These are phyloP conservation scores for Cheilosia urbana DNA, from an alignment of 2,888 invertebrate genomes.

Conservation along the genomic window DNA sequence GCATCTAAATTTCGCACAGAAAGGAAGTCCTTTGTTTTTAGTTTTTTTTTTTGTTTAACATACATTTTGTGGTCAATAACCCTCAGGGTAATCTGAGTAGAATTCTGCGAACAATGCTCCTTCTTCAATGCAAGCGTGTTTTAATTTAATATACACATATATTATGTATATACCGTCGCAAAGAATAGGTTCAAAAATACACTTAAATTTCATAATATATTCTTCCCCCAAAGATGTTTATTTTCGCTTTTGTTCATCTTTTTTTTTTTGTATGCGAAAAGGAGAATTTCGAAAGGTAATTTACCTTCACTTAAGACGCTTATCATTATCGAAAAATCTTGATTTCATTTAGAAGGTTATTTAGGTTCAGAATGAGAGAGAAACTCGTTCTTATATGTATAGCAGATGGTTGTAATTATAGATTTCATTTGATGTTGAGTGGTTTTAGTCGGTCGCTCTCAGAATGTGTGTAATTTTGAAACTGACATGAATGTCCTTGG, in stretches of 20 bases:
- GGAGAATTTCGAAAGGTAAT: constrained; percentile 48
- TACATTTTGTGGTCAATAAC: constrained; percentile 59
- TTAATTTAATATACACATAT: constrained; percentile 8
- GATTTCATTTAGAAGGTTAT: constrained; percentile 53
- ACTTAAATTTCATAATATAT: constrained; percentile 46
- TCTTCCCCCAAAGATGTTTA: constrained; percentile 9
- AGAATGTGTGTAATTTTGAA: constrained; percentile 1
- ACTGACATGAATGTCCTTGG: constrained; percentile 21
- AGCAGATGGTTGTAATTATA: constrained; percentile 56
- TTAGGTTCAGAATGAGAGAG: constrained; percentile 46
- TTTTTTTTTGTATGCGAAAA: neutral
- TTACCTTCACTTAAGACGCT: constrained; percentile 50
- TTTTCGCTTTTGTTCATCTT: neutral
- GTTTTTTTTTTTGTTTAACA: neutral
- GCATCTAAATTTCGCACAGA: constrained; percentile 16
- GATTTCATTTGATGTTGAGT: constrained; percentile 12
- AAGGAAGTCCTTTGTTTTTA: constrained; percentile 55
- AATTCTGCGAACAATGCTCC: constrained; percentile 14
- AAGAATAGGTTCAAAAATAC: constrained; percentile 13
- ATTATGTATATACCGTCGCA: neutral
- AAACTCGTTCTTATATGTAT: constrained; percentile 40
- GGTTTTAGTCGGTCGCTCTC: constrained; percentile 3
- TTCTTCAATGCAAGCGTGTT: constrained; percentile 23
- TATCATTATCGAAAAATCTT: constrained; percentile 33
- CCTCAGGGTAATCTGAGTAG: constrained; percentile 45